Evolutionary conservation across 1,140 invertebrate genomes (phyloP).

Genomic region (Aphelenchoides besseyi): DNA sequence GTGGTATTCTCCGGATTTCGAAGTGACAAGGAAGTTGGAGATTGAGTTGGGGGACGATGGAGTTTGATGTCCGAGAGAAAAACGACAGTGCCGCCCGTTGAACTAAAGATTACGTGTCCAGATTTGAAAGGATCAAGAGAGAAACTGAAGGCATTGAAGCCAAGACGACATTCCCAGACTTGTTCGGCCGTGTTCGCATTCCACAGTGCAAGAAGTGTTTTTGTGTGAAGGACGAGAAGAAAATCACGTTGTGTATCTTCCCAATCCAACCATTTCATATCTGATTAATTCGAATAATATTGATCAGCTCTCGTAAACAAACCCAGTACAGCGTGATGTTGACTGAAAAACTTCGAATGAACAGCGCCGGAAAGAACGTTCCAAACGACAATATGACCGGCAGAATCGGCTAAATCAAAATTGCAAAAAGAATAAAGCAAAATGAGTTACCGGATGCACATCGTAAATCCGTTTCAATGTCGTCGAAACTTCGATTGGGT

Average conservation of each 20-base stretch:
- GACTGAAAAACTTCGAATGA: slow-evolving; percentile 24
- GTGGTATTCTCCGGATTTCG: slow-evolving; percentile 23
- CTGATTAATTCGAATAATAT: slow-evolving; percentile 23
- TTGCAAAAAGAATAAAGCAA: neutral
- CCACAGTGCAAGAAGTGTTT: slow-evolving; percentile 36
- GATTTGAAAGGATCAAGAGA: slow-evolving; percentile 37
- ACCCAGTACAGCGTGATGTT: slow-evolving; percentile 11
- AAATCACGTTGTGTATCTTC: slow-evolving; percentile 37
- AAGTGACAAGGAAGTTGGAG: neutral
- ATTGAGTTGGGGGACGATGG: slow-evolving; percentile 26
- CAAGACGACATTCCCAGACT: slow-evolving; percentile 36
- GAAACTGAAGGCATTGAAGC: slow-evolving; percentile 35
- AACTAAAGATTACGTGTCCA: neutral
- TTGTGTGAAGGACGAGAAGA: slow-evolving; percentile 40
- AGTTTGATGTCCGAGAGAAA: slow-evolving; percentile 24
- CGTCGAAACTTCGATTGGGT: neutral
- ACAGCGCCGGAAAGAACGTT: slow-evolving; percentile 18
- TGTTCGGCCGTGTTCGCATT: slow-evolving; percentile 31
- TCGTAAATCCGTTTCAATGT: neutral
- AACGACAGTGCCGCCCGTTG: slow-evolving; percentile 22
- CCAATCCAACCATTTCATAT: slow-evolving; percentile 46
- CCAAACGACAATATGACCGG: slow-evolving; percentile 16
- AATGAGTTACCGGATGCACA: too few species aligned
- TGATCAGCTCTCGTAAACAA: too few species aligned
- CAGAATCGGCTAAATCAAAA: neutral